phyloP scores from a whole-genome alignment of 1,140 invertebrate genomes.

The Trissolcus basalis region DNA sequence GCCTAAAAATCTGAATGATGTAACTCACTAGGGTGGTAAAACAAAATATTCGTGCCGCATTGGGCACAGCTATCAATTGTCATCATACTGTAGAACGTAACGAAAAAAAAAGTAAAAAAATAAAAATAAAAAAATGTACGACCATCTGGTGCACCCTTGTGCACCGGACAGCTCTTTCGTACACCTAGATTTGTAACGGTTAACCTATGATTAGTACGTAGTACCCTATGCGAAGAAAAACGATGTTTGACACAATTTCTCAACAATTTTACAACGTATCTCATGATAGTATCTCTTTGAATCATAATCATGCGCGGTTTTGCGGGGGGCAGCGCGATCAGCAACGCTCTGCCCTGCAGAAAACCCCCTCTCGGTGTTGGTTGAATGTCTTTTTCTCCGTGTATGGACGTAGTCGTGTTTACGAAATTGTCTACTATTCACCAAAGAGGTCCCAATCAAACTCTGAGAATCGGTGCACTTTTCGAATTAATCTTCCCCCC shows the following conservation, averaged over 20 bases:
- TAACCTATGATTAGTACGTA: slow-evolving; percentile 57
- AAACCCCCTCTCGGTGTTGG: slow-evolving; percentile 12
- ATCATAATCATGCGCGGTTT: too few relatives aligned
- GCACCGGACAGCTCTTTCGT: slow-evolving; percentile 8
- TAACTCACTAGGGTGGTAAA: slow-evolving; percentile 47
- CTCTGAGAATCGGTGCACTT: slow-evolving; percentile 6
- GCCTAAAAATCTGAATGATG: slow-evolving; percentile 62
- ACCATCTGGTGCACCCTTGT: slow-evolving; percentile 5
- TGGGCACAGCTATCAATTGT: slow-evolving; percentile 51
- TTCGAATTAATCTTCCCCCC: not conserved
- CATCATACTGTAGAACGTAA: slow-evolving; percentile 52
- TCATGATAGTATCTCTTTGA: too few relatives aligned
- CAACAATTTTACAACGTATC: too few relatives aligned
- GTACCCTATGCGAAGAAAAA: slow-evolving; percentile 53
- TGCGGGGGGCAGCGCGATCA: too few relatives aligned
- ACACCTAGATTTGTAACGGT: slow-evolving; percentile 55
- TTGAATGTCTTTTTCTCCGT: slow-evolving; percentile 42
- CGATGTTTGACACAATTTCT: slow-evolving; percentile 1
- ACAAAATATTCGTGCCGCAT: slow-evolving; percentile 42
- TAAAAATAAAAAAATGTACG: not conserved
- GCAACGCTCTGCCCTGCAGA: too few relatives aligned
- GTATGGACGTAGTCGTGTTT: slow-evolving; percentile 50
- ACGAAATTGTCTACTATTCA: slow-evolving; percentile 52
- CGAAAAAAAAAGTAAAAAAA: not conserved
- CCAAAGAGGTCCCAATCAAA: slow-evolving; percentile 18